Evolutionary conservation across 2,113 vertebrate species (phyloP).

Genomic region (Delphinus delphis): DNA sequence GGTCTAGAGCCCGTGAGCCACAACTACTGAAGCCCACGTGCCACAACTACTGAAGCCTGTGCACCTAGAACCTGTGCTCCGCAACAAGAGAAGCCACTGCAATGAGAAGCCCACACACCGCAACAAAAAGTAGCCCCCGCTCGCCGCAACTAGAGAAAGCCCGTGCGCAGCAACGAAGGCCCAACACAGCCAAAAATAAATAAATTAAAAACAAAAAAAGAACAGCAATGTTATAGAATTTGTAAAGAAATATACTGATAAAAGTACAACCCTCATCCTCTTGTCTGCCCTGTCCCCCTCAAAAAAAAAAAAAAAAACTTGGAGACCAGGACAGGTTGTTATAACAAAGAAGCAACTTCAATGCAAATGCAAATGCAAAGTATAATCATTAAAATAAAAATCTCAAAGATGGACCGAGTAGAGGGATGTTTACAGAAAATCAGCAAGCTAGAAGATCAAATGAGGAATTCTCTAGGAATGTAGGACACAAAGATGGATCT

Average conservation of each 20-base stretch:
- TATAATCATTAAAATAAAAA: background rate
- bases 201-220: background rate
- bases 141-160: too few species aligned
- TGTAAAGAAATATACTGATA: background rate
- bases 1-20: too few species aligned
- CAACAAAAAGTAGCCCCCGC: too few species aligned
- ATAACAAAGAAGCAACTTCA: background rate
- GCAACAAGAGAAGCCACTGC: too few species aligned
- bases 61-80: too few species aligned
- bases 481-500: background rate
- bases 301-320: too few species aligned
- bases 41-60: too few species aligned
- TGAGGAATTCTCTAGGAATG: background rate
- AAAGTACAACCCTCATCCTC: background rate
- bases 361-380: background rate
- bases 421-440: background rate
- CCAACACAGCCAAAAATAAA: too few species aligned
- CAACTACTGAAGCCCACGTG: too few species aligned
- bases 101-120: too few species aligned
- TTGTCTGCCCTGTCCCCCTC: background rate
- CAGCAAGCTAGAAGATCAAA: background rate
- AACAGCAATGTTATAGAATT: background rate
- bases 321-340: background rate
- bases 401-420: background rate
- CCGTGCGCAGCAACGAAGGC: too few species aligned